Evolutionary conservation across 2,113 vertebrate genomes (phyloP).

Genomic region (Syngnathoides biaculeatus): DNA sequence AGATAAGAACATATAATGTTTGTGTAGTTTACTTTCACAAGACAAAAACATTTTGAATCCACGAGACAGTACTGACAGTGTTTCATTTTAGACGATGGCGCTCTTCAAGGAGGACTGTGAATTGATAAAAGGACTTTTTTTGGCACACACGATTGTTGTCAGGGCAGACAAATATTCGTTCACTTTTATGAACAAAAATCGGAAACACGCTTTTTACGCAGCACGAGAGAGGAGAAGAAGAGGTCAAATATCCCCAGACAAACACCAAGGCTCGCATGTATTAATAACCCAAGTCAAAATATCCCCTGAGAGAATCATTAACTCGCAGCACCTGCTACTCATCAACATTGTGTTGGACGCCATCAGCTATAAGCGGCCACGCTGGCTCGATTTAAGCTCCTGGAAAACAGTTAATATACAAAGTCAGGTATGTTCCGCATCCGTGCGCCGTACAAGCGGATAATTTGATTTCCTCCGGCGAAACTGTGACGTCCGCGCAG

Average conservation of each 20-base stretch:
- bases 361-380: conserved; percentile 38
- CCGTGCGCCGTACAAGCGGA: background rate
- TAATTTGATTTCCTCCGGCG: conserved; percentile 39
- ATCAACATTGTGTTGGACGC: conserved; percentile 41
- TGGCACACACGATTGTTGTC: too few relatives aligned
- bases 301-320: conserved; percentile 60
- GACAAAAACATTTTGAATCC: too few relatives aligned
- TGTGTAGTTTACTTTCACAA: too few relatives aligned
- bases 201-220: background rate
- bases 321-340: conserved; percentile 54
- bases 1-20: too few relatives aligned
- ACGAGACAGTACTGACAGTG: too few relatives aligned
- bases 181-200: too few relatives aligned
- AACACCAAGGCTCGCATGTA: conserved; percentile 33
- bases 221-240: background rate
- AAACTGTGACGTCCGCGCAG: conserved; percentile 33
- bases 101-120: too few relatives aligned
- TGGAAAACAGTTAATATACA: conserved; percentile 45
- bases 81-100: too few relatives aligned
- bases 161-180: too few relatives aligned
- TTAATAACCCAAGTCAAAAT: conserved; percentile 60
- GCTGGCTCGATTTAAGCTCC: conserved; percentile 38
- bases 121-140: too few relatives aligned
- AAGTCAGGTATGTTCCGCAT: conserved; percentile 13
- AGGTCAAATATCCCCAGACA: conserved; percentile 14